Evolutionary conservation across 92 coral and sea anemone species (phyloP).

Genomic region (Plumapathes pennacea): DNA sequence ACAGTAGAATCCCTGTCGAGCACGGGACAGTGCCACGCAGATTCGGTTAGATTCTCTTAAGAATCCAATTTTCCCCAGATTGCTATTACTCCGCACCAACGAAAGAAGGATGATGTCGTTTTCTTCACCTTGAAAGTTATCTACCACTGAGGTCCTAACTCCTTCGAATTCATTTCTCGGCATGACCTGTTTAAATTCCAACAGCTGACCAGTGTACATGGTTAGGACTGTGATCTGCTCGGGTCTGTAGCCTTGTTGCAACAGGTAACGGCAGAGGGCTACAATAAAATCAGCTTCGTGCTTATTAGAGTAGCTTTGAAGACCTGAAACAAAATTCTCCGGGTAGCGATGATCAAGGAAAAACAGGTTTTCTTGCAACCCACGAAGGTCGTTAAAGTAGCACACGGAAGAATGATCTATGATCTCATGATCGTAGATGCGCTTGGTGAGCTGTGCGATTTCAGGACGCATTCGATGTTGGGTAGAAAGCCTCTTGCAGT

Average conservation of each 20-base stretch:
- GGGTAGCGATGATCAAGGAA: constrained; percentile 49
- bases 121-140: constrained; percentile 79
- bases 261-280: constrained; percentile 55
- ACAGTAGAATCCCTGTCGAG: constrained; percentile 62
- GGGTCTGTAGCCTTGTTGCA: constrained; percentile 48
- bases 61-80: constrained; percentile 59
- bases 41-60: constrained; percentile 68
- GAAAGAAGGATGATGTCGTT: constrained; percentile 71
- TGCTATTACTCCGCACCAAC: constrained; percentile 64
- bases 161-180: constrained; percentile 44
- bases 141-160: constrained; percentile 55
- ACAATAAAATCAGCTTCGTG: constrained; percentile 66
- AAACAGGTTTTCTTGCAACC: constrained; percentile 36
- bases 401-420: constrained; percentile 50
- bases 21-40: constrained; percentile 80
- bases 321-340: constrained; percentile 29
- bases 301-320: constrained; percentile 60
- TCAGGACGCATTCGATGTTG: constrained; percentile 78
- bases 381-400: constrained; percentile 18
- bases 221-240: constrained; percentile 61
- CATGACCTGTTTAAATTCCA: constrained; percentile 45
- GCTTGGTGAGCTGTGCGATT: constrained; percentile 57
- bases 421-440: constrained; percentile 60
- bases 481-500: constrained; percentile 45
- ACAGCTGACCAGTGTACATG: constrained; percentile 71